Conservation (phyloP, 2,797 vertebrate species). For the Helicolenus hilgendorfi region DNA sequence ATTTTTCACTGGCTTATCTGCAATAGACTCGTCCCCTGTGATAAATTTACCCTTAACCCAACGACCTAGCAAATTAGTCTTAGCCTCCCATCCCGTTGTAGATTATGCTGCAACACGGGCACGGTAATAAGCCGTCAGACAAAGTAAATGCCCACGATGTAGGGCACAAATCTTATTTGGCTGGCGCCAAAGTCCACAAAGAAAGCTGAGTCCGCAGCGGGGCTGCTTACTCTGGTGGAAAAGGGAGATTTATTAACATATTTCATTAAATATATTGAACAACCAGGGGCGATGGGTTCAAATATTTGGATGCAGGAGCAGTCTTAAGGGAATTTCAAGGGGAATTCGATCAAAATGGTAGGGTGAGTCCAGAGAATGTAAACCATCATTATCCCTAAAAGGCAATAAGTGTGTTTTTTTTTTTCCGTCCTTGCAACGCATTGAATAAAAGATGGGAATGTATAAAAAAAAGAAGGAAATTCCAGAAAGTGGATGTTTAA, state of each 20-base stretch:
- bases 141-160: constrained; percentile 89
- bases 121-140: constrained; percentile 88
- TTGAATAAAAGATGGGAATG: background rate
- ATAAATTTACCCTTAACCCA: constrained; percentile 89
- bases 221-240: constrained; percentile 86
- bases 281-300: constrained; percentile 72
- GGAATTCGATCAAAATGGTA: constrained; percentile 55
- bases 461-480: background rate
- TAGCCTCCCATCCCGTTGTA: constrained; percentile 81
- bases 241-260: constrained; percentile 89
- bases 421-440: background rate
- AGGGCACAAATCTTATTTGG: constrained; percentile 92
- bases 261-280: constrained; percentile 90
- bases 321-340: constrained; percentile 56
- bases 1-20: constrained; percentile 75
- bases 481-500: background rate
- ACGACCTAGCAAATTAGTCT: constrained; percentile 88
- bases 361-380: constrained; percentile 17
- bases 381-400: constrained; percentile 34
- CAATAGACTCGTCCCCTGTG: constrained; percentile 75
- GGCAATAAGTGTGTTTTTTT: background rate
- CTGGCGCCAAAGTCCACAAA: constrained; percentile 78
- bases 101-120: constrained; percentile 89
- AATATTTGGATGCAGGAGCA: constrained; percentile 81
- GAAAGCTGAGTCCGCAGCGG: constrained; percentile 89